These are phyloP conservation scores for Smithornis capensis DNA, from an alignment of 2,113 vertebrate species.

Conservation along the genomic window DNA sequence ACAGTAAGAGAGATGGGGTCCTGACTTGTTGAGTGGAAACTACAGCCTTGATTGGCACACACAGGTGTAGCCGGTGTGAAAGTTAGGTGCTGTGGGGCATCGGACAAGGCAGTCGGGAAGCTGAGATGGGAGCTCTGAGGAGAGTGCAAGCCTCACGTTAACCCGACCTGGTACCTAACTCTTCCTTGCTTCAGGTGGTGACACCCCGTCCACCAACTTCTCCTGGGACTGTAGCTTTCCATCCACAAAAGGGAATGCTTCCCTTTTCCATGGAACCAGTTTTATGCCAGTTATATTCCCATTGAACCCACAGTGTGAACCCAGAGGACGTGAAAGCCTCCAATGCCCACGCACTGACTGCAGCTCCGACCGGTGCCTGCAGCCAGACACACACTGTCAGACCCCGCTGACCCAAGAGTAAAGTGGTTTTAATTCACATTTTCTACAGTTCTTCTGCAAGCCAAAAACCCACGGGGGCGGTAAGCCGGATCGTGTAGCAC, in stretches of 20 bases:
- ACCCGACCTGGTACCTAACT: neutral
- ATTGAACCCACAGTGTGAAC: accelerated
- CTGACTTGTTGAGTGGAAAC: neutral
- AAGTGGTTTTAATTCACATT: neutral
- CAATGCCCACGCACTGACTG: accelerated
- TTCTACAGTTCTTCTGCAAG: neutral
- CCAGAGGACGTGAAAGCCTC: neutral
- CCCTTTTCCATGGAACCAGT: neutral
- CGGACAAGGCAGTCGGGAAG: accelerated
- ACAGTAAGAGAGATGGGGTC: neutral
- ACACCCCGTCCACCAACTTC: neutral
- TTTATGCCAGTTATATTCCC: accelerated
- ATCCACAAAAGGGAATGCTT: neutral
- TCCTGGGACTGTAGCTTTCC: neutral
- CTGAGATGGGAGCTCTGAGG: accelerated
- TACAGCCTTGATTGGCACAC: accelerated
- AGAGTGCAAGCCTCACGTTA: too few relatives aligned
- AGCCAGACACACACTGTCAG: neutral
- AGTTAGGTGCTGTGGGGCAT: accelerated
- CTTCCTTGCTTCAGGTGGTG: neutral
- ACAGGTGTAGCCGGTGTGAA: accelerated
- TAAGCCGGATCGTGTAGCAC: accelerated
- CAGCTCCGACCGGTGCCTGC: neutral
- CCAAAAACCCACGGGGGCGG: accelerated
- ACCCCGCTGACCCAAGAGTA: accelerated